A percentile compares a stretch with the other conserved stretches of the same genome.
phyloP scores from a whole-genome alignment of 1,140 invertebrate genomes.

The Anthonomus grandis region DNA sequence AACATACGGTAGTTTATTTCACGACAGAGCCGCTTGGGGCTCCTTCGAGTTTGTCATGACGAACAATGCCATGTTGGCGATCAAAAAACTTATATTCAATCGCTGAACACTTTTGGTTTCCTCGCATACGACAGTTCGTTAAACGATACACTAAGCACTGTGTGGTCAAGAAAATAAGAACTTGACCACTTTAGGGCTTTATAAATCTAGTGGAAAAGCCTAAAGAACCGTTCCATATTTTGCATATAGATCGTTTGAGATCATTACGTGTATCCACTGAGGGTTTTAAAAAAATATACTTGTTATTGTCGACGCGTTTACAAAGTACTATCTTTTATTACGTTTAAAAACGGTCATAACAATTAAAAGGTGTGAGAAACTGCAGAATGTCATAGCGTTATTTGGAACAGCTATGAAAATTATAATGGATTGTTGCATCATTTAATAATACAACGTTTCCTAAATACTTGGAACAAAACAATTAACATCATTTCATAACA shows the following conservation, averaged over 20 bases:
- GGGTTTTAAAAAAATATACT: slow-evolving; percentile 11
- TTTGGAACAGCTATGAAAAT: slow-evolving; percentile 30
- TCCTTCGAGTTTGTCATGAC: slow-evolving; percentile 33
- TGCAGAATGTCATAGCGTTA: neutral
- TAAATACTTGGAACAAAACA: slow-evolving; percentile 1
- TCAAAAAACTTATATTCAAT: slow-evolving; percentile 30
- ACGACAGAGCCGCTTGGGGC: neutral
- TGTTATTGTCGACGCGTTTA: slow-evolving; percentile 14
- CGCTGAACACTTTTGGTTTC: slow-evolving; percentile 36
- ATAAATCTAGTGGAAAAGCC: slow-evolving; percentile 26
- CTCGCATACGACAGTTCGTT: slow-evolving; percentile 27
- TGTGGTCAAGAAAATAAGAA: slow-evolving; percentile 15
- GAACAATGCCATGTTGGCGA: slow-evolving; percentile 30
- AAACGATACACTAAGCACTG: slow-evolving; percentile 38
- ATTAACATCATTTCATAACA: slow-evolving; percentile 18
- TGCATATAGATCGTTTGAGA: slow-evolving; percentile 38
- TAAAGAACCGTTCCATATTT: slow-evolving; percentile 31
- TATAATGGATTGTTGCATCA: slow-evolving; percentile 24
- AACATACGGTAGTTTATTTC: slow-evolving; percentile 23
- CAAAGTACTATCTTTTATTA: slow-evolving; percentile 9
- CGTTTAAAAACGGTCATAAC: neutral
- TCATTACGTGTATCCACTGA: slow-evolving; percentile 32
- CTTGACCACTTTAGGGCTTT: slow-evolving; percentile 16
- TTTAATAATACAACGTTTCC: neutral
- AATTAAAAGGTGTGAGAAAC: neutral